These are phyloP conservation scores for Etheostoma cragini DNA, from an alignment of 2,113 vertebrate genomes.

Conservation along the genomic window DNA sequence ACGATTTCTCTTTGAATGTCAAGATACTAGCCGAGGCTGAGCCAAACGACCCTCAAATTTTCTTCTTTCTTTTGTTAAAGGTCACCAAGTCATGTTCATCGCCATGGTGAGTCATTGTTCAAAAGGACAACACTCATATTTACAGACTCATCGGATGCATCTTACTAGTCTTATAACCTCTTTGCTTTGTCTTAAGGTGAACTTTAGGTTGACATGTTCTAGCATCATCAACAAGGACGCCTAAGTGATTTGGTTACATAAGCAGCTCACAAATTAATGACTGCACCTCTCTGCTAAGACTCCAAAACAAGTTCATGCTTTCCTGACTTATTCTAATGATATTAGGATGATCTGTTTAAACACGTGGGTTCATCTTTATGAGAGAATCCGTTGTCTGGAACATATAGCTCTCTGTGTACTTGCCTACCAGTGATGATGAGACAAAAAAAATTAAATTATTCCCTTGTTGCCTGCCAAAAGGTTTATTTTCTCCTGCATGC, in stretches of 20 bases:
- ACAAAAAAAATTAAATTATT: constrained; percentile 27
- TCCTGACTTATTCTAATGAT: constrained; percentile 55
- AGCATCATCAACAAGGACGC: constrained; percentile 16
- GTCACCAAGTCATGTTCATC: constrained; percentile 36
- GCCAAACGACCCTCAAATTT: constrained; percentile 23
- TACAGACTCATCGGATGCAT: constrained; percentile 7
- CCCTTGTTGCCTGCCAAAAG: constrained; percentile 3
- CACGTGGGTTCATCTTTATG: constrained; percentile 26
- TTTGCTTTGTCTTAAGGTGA: background rate
- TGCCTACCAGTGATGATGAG: constrained; percentile 7
- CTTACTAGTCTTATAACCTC: background rate
- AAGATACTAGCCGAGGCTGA: constrained; percentile 55
- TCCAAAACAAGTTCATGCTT: constrained; percentile 44
- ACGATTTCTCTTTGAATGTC: constrained; percentile 74
- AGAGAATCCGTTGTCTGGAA: constrained; percentile 21
- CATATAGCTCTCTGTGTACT: constrained; percentile 11
- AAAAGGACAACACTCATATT: constrained; percentile 12
- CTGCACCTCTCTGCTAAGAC: constrained; percentile 34
- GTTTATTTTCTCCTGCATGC: constrained; percentile 32
- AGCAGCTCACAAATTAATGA: constrained; percentile 45
- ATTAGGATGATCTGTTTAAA: constrained; percentile 61
- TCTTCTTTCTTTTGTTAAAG: constrained; percentile 38
- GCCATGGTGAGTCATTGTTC: constrained; percentile 11
- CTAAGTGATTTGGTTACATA: constrained; percentile 34
- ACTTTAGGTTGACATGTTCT: constrained; percentile 8